Percentiles rank a stretch among this genome's conserved stretches.
phyloP scores from a whole-genome alignment of 2,113 vertebrate genomes.

The Paradoxurus hermaphroditus region DNA sequence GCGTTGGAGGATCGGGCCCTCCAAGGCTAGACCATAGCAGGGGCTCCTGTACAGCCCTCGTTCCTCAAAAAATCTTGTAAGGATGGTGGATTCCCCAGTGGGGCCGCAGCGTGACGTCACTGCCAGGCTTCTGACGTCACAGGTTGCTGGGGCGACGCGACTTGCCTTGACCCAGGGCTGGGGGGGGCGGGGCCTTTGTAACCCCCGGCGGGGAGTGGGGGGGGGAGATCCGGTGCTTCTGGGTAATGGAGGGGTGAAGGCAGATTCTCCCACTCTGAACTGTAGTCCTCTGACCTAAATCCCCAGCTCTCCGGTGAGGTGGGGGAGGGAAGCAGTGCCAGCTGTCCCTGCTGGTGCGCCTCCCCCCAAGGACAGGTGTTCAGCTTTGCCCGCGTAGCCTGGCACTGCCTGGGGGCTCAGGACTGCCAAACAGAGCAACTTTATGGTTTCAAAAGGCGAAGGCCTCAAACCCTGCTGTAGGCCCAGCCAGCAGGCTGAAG shows the following conservation, averaged over 20 bases:
- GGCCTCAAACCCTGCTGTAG: not conserved
- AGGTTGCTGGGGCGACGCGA: not conserved
- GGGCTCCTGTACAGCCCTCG: rapidly evolving
- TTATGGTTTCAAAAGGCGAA: constrained; percentile 18
- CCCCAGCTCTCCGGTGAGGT: not conserved
- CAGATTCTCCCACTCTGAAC: not conserved
- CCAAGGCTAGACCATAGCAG: not conserved
- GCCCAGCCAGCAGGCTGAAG: not conserved
- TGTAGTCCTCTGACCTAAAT: constrained; percentile 66
- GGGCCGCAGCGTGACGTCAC: constrained; percentile 42
- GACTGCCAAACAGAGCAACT: not conserved
- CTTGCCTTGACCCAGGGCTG: not conserved
- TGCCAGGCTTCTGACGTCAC: constrained; percentile 34
- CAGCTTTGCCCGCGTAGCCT: not conserved
- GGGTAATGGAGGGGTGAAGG: not conserved
- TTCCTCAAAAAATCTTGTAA: not conserved
- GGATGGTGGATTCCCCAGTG: not conserved
- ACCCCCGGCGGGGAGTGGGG: not conserved
- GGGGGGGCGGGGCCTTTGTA: not conserved
- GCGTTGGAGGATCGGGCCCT: not conserved
- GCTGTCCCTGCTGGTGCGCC: constrained; percentile 48
- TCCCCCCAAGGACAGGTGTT: constrained; percentile 58
- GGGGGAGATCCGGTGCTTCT: not conserved
- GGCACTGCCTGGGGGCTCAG: not conserved
- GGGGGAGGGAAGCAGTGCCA: constrained; percentile 49